Conservation (phyloP, 1,140 invertebrate species). For the Notospermus geniculatus region DNA sequence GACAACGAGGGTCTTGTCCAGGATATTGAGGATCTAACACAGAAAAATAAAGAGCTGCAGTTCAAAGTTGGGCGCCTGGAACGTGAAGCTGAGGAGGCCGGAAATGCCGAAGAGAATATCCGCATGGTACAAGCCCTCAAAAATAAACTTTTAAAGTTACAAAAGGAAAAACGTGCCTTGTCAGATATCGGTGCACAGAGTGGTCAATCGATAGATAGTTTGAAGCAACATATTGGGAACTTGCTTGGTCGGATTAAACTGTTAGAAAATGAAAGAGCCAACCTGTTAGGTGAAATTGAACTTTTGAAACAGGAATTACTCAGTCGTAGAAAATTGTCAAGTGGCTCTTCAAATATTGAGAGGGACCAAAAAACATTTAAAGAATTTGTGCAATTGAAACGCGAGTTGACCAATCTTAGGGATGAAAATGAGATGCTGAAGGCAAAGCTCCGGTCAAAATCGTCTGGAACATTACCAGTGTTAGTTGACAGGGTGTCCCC, state of each 20-base stretch:
- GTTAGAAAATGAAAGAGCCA: conserved; percentile 25
- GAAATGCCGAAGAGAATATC: conserved; percentile 18
- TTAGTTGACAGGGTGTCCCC: too few species aligned
- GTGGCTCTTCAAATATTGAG: conserved; percentile 11
- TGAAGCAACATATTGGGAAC: conserved; percentile 25
- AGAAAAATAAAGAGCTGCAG: conserved; percentile 32
- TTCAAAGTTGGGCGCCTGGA: conserved; percentile 29
- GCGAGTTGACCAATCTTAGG: conserved; percentile 32
- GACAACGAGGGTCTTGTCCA: conserved; percentile 24
- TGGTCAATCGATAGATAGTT: not conserved
- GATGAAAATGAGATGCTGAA: conserved; percentile 38
- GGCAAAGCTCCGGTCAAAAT: conserved; percentile 12
- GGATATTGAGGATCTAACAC: conserved; percentile 18
- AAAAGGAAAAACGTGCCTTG: conserved; percentile 19
- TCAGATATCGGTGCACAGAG: conserved; percentile 3
- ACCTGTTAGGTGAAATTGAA: conserved; percentile 23
- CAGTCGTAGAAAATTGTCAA: too few species aligned
- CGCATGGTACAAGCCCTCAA: conserved; percentile 22
- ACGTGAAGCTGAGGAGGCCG: conserved; percentile 20
- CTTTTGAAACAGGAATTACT: conserved; percentile 23
- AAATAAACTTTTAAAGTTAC: conserved; percentile 19
- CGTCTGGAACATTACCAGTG: too few species aligned
- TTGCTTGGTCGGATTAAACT: conserved; percentile 25
- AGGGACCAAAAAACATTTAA: conserved; percentile 34
- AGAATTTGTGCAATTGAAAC: conserved; percentile 40